Base-by-base conservation (phyloP, 1,140 invertebrate genomes). In the Drosophila santomea region DNA sequence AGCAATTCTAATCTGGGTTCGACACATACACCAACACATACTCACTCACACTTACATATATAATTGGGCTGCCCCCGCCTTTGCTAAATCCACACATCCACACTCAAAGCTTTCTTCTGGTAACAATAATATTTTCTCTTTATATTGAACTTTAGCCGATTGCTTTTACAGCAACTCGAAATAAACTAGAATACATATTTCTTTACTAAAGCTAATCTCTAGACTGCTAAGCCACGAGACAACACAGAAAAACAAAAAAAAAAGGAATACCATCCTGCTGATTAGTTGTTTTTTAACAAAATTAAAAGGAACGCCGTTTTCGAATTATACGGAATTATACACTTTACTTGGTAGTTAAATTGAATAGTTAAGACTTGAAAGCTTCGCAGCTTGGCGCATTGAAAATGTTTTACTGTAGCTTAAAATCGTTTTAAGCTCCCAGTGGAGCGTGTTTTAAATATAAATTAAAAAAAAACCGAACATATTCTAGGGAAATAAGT, bases 111-210 rank as follows among this genome's bases (percentile, higher is more conserved):
- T 89, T 84, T 89, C 80, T 84, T 84, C 84, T 89, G 84, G 83
- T 88, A 91, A 91, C 88, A 91, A 91, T 91, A 91, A 91, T 91
- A 74, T 61, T 88, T 80, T 68, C 39, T 88, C 83, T 85, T 85
- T 85, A 75, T 88, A 82, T 60, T 76, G 62, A 76, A 76, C 73
- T 82, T 78, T 82, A 74, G 72, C 55, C 67, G 59, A 50, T 68
- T 80, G 74, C 82, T 82, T 90, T 86, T 80, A 86, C 82, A 82
- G 88, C 79, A 78, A 81, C 61, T 66, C 67, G 64, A 71, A 71
- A 43, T 81, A 67, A 75, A 36, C 51, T 72, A 80, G 64, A 62
- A 59, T 59, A 32, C 32, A 3, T 32, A 85, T 77, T 73, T 72
- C 57, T 89, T 50, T 69, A 78, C 74, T 66, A 61, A 81, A 74